phyloP scores from a whole-genome alignment of 2,888 invertebrate species.

The Meiosimyza decipiens region DNA sequence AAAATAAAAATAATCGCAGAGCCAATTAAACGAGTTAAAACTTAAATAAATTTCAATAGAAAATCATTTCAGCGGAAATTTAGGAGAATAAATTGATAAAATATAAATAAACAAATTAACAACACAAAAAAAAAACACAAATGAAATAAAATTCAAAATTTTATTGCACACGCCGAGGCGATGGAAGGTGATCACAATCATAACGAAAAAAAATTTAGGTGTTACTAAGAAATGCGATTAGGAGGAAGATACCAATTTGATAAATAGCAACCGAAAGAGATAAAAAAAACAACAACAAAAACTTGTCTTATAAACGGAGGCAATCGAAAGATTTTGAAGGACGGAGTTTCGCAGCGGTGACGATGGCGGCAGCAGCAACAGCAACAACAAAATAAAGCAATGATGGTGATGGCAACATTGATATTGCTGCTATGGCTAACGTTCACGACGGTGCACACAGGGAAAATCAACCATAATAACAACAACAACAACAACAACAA shows the following conservation, averaged over 20 bases:
- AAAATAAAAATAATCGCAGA: neutral
- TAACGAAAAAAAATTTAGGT: neutral
- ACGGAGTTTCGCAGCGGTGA: conserved; percentile 37
- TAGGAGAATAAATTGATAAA: neutral
- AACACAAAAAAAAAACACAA: neutral
- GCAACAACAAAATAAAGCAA: neutral
- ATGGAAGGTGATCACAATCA: neutral
- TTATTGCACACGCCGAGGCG: neutral
- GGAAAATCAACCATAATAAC: neutral
- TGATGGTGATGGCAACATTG: no score
- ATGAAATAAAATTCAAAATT: neutral
- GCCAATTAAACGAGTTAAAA: neutral
- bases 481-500: conserved; percentile 8
- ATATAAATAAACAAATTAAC: neutral
- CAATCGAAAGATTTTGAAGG: conserved; percentile 35
- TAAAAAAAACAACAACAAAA: conserved; percentile 1
- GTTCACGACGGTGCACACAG: no score
- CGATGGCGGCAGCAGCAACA: conserved; percentile 6
- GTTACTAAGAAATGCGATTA: conserved; percentile 23
- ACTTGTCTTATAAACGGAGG: neutral
- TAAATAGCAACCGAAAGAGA: conserved; percentile 3
- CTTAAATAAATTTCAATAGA: neutral
- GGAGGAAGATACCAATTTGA: conserved; percentile 20
- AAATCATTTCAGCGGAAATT: neutral
- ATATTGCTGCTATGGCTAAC: no score